Evolutionary conservation across 2,888 invertebrate genomes (phyloP).

Genomic region (Lydus trimaculatus): DNA sequence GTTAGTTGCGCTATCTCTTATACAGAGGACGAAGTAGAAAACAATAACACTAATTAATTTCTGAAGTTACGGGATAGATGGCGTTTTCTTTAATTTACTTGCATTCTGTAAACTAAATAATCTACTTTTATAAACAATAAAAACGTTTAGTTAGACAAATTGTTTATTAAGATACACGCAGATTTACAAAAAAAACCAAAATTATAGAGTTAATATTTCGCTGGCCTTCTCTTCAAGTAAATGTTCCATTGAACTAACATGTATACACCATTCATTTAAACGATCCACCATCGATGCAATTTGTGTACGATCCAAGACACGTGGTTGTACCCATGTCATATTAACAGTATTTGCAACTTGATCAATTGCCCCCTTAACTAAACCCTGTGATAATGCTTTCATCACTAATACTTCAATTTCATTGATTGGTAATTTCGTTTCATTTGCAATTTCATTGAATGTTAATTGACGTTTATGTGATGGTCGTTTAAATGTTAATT

Average conservation of each 20-base stretch:
- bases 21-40: no score
- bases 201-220: constrained; percentile 76
- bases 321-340: constrained; percentile 87
- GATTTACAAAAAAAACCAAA: not conserved
- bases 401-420: constrained; percentile 96
- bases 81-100: no score
- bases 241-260: constrained; percentile 76
- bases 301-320: constrained; percentile 75
- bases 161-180: no score
- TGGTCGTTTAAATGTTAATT: constrained; percentile 94
- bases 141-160: no score
- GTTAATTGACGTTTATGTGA: constrained; percentile 86
- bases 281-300: constrained; percentile 76
- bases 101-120: no score
- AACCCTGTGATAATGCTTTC: constrained; percentile 94
- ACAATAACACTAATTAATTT: no score
- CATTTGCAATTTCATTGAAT: constrained; percentile 88
- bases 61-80: no score
- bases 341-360: constrained; percentile 75
- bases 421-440: constrained; percentile 82
- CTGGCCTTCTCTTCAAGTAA: constrained; percentile 77
- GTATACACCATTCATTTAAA: constrained; percentile 76
- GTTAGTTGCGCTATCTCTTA: no score
- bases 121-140: no score
- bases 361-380: constrained; percentile 95